These are phyloP conservation scores for Psephotus haematonotus DNA, from an alignment of 2,113 vertebrate species.

Conservation along the genomic window DNA sequence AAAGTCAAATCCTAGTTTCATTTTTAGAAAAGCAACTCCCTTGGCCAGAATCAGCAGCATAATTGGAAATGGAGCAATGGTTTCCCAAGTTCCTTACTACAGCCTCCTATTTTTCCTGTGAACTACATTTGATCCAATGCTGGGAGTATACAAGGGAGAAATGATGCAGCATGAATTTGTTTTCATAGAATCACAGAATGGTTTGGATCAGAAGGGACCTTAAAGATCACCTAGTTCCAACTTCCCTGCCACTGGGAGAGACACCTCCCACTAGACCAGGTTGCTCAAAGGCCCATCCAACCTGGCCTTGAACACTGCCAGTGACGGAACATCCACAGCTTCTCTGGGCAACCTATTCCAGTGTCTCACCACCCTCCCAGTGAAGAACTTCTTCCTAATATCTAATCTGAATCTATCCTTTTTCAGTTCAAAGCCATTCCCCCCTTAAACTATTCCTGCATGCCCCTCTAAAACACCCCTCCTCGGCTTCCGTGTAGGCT, in stretches of 20 bases:
- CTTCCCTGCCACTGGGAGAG: not conserved
- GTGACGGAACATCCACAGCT: not conserved
- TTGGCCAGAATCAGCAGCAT: not conserved
- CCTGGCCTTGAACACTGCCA: not conserved
- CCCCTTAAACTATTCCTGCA: not conserved
- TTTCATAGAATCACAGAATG: not conserved
- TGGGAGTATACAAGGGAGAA: not conserved
- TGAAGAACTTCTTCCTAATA: not conserved
- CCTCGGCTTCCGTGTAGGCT: not conserved
- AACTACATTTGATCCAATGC: not conserved
- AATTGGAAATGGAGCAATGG: not conserved
- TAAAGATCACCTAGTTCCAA: not conserved
- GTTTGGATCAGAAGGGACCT: not conserved
- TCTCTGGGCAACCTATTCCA: not conserved
- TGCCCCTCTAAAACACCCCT: not conserved
- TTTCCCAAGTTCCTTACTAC: not conserved
- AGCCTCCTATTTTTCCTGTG: not conserved
- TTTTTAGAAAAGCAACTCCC: not conserved
- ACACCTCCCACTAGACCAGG: not conserved
- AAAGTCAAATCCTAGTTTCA: not conserved
- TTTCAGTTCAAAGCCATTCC: not conserved
- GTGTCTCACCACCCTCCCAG: not conserved
- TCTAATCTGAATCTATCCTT: not conserved
- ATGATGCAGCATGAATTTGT: fast-evolving
- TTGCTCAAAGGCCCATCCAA: not conserved